Conservation (phyloP, 1,140 invertebrate species). For the Atta cephalotes region DNA sequence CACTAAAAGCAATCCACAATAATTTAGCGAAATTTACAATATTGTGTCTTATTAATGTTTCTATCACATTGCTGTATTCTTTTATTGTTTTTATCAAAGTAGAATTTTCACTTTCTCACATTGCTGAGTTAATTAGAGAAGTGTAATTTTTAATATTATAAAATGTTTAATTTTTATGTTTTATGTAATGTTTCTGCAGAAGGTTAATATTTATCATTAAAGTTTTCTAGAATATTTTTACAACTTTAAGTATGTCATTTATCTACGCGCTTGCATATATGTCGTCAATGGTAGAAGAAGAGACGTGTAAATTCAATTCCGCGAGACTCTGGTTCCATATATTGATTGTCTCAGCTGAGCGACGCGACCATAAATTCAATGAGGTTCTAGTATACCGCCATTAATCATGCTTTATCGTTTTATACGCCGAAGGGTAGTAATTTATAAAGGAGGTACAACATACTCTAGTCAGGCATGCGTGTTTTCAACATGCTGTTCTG, state of each 20-base stretch:
- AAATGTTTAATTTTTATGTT: not conserved
- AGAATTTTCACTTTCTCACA: not conserved
- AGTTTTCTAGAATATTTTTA: not conserved
- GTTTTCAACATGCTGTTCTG: conserved; percentile 57
- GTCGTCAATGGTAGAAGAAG: conserved; percentile 28
- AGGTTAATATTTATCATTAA: not conserved
- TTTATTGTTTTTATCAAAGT: not conserved
- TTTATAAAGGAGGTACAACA: conserved; percentile 64
- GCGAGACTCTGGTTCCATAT: conserved; percentile 36
- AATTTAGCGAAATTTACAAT: not conserved
- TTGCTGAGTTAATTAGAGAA: not conserved
- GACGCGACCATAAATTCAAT: conserved; percentile 59
- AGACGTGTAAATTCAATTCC: conserved; percentile 54
- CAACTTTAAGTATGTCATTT: conserved; percentile 2
- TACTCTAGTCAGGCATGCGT: conserved; percentile 62
- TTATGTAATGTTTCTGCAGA: not conserved
- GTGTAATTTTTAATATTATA: not conserved
- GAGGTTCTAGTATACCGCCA: conserved; percentile 56
- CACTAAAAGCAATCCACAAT: not conserved
- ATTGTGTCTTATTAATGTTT: not conserved
- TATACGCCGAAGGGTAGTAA: conserved; percentile 62
- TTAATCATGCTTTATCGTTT: conserved; percentile 64
- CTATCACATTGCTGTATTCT: not conserved
- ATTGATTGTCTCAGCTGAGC: conserved; percentile 60
- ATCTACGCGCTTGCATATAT: conserved; percentile 18